These are phyloP conservation scores for Ailuropoda melanoleuca DNA, from an alignment of 2,113 vertebrate species.

Conservation along the genomic window DNA sequence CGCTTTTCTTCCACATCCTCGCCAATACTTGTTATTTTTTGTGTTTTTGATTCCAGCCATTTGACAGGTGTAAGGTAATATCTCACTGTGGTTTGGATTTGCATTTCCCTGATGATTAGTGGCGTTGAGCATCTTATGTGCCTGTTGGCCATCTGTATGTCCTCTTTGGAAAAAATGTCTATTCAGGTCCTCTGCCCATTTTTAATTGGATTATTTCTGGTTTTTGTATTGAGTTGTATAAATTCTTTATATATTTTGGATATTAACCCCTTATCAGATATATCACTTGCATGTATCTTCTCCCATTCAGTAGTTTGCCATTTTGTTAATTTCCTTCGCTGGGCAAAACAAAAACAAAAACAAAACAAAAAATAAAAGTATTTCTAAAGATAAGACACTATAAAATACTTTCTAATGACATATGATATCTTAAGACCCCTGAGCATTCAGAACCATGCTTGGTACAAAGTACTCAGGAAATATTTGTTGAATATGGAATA, in stretches of 20 bases:
- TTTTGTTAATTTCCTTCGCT: neutral
- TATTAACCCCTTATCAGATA: neutral
- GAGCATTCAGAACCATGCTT: neutral
- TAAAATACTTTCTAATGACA: slow-evolving; percentile 26
- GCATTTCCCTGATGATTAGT: neutral
- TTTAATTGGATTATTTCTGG: neutral
- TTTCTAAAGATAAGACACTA: slow-evolving; percentile 30
- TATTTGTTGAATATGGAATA: neutral
- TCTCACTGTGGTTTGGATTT: neutral
- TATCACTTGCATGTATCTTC: neutral
- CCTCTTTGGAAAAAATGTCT: neutral
- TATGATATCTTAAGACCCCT: neutral
- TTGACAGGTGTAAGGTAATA: neutral
- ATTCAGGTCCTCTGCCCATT: neutral
- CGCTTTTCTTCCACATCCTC: neutral
- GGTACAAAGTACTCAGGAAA: neutral
- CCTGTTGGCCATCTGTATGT: neutral
- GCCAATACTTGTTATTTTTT: neutral
- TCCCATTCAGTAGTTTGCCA: neutral
- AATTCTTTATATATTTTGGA: neutral
- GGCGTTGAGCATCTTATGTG: neutral
- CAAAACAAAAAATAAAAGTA: neutral
- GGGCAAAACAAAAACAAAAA: neutral
- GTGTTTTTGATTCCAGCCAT: neutral
- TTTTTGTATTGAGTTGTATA: neutral